Conservation (phyloP, 2,888 invertebrate genomes). For the Colletes collaris region DNA sequence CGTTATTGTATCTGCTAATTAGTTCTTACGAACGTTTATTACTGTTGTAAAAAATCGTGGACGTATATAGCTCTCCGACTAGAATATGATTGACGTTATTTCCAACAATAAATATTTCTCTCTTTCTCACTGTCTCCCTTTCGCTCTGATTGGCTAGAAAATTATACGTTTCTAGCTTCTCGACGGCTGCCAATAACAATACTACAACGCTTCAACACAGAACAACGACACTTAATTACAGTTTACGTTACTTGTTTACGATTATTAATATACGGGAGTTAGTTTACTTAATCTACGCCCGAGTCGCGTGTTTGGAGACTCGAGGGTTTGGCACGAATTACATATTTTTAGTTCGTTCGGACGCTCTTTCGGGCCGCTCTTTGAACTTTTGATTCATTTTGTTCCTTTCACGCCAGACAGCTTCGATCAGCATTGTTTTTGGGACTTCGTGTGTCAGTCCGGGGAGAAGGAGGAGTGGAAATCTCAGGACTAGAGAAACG, state of each 20-base stretch:
- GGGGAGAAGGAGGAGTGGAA: constrained; percentile 59
- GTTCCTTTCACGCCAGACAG: constrained; percentile 30
- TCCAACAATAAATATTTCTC: constrained; percentile 63
- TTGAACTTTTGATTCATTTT: constrained; percentile 49
- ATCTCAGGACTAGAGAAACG: constrained; percentile 27
- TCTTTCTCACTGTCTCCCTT: not conserved
- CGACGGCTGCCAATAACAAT: constrained; percentile 32
- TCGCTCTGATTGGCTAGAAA: constrained; percentile 17
- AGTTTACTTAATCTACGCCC: constrained; percentile 56
- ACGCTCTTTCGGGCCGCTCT: constrained; percentile 43
- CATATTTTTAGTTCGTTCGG: constrained; percentile 33
- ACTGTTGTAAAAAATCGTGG: constrained; percentile 72
- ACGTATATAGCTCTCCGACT: constrained; percentile 69
- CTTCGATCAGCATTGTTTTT: constrained; percentile 18
- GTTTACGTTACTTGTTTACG: constrained; percentile 7
- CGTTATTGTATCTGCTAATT: constrained; percentile 41
- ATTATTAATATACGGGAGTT: constrained; percentile 22
- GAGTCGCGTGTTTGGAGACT: constrained; percentile 35
- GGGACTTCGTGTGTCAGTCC: constrained; percentile 18
- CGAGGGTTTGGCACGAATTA: constrained; percentile 64
- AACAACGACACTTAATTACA: constrained; percentile 41
- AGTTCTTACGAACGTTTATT: constrained; percentile 42
- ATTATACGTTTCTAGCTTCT: constrained; percentile 11
- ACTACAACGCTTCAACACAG: constrained; percentile 40
- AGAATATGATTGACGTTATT: constrained; percentile 68